Conservation (phyloP, 1,140 invertebrate species). For the Triops cancriformis region DNA sequence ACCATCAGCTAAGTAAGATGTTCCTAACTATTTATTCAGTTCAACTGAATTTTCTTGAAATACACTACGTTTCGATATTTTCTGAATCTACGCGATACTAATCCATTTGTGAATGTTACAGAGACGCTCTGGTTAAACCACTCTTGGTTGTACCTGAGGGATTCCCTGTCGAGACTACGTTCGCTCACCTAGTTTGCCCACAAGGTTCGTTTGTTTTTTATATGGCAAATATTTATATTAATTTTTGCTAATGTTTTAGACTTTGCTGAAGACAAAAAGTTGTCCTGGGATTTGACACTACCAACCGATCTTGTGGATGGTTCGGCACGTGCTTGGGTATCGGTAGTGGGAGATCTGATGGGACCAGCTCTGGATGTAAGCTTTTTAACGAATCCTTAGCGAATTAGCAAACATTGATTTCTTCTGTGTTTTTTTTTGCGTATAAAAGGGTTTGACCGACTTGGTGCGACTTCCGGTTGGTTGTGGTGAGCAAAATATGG, state of each 20-base stretch:
- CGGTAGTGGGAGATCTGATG: conserved; percentile 50
- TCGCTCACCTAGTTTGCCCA: conserved; percentile 49
- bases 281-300: conserved; percentile 29
- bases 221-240: neutral
- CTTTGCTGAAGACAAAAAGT: conserved; percentile 28
- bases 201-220: conserved; percentile 30
- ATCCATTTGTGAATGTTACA: conserved; percentile 33
- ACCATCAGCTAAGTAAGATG: conserved; percentile 39
- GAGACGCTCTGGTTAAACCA: conserved; percentile 50
- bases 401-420: too few species aligned
- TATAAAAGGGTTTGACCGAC: conserved; percentile 43
- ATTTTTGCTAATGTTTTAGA: conserved; percentile 21
- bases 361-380: conserved; percentile 46
- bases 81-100: neutral
- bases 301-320: conserved; percentile 41
- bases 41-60: neutral
- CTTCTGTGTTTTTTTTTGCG: too few species aligned
- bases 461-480: conserved; percentile 54
- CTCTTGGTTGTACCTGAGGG: conserved; percentile 54
- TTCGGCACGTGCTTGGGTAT: conserved; percentile 49
- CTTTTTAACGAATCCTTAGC: too few species aligned
- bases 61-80: neutral
- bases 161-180: conserved; percentile 46
- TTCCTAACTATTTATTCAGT: neutral
- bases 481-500: conserved; percentile 79